Percentiles rank a stretch among this genome's conserved stretches.
phyloP scores from a whole-genome alignment of 35 echinoderm and acorn worm species.

The Chiridota heheva region DNA sequence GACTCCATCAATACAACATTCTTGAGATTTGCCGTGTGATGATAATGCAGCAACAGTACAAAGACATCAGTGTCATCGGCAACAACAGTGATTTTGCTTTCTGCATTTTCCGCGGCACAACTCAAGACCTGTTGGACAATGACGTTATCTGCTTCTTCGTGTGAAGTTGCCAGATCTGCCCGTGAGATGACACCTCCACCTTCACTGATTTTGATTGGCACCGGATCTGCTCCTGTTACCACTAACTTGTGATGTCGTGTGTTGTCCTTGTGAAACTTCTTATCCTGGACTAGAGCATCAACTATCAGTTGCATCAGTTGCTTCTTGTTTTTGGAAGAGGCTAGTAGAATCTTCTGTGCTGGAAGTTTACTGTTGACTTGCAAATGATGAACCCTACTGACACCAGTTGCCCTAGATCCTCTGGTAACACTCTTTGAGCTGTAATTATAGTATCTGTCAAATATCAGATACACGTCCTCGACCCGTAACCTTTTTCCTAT shows the following conservation, averaged over 20 bases:
- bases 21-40: slow-evolving; percentile 22
- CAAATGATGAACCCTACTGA: slow-evolving; percentile 31
- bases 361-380: slow-evolving; percentile 25
- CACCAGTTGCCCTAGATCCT: slow-evolving; percentile 35
- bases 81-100: slow-evolving; percentile 14
- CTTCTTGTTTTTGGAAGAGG: slow-evolving; percentile 38
- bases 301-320: slow-evolving; percentile 50
- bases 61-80: slow-evolving; percentile 46
- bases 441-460: slow-evolving; percentile 51
- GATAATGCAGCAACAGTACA: slow-evolving; percentile 51
- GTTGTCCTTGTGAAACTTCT: not conserved
- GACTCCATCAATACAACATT: slow-evolving; percentile 50
- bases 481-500: slow-evolving; percentile 1
- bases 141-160: slow-evolving; percentile 56
- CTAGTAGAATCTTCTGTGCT: slow-evolving; percentile 41
- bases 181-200: not conserved
- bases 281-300: not conserved
- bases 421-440: slow-evolving; percentile 52
- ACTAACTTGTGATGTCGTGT: slow-evolving; percentile 29
- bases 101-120: slow-evolving; percentile 14
- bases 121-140: slow-evolving; percentile 60
- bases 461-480: slow-evolving; percentile 46
- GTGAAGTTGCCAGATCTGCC: not conserved
- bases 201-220: slow-evolving; percentile 14
- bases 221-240: slow-evolving; percentile 17